Base-by-base conservation (phyloP, 53 echinoderm and acorn worm genomes). In the Apostichopus leukothele region DNA sequence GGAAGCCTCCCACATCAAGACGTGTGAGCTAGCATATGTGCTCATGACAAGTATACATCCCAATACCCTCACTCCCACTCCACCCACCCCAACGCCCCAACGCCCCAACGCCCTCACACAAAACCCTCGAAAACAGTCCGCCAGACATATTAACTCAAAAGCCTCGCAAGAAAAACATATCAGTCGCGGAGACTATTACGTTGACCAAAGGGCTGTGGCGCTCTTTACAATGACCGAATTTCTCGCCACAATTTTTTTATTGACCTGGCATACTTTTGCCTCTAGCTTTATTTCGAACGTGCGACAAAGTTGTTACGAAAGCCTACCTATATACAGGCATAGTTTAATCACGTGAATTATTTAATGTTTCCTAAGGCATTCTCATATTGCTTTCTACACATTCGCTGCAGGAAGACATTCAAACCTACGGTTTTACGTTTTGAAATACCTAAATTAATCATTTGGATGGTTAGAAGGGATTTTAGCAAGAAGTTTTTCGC, bases 281-380 rank as follows among this genome's bases (percentile, higher is more conserved):
- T 16, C 63, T 39, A 39, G 39, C 39, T 11, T 63, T 63, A 9
- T 16, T 4, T 13, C 12, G 63, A 63, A 63, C 63, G 63, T 63
- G 63, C 6, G 11, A 63, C 63, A 16, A 63, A 63, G 16, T 63
- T 63, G 63, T 63, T 63, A 63, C 63, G 63, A 63, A 11, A 63
- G 16, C 16, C 63, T 63, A 16, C 63, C 63, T 11, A 16, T 16
- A 63, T 11, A 63, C 16, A 63, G 12, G 63, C 39, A 63, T 63
- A 63, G 63, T 63, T 63, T 63, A 63, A 63, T 63, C 63, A 63
- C 63, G 63, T 63, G 63, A 63, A 63, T 63, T 63, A 63, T 63
- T 13, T 16, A 63, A 63, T 63, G 63, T 63, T 7, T 63, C 63
- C 9, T 63, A 63, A 11, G 63, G 63, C 63, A 63, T 13, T 63